phyloP scores from a whole-genome alignment of 2,888 invertebrate genomes.

The Sabatieria punctata region DNA sequence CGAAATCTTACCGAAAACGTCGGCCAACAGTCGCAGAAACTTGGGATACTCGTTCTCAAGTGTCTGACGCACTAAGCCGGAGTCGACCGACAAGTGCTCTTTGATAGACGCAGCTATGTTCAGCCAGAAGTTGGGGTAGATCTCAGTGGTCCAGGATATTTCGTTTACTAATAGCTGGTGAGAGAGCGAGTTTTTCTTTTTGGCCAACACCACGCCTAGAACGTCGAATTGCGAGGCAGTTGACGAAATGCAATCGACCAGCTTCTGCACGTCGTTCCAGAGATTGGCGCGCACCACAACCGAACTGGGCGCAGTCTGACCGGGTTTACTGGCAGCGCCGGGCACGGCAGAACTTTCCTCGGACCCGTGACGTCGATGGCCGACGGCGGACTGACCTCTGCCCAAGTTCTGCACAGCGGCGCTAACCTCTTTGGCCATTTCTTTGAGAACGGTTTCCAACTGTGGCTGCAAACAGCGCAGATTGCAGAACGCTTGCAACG shows the following conservation, averaged over 20 bases:
- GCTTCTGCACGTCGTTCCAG: constrained; percentile 72
- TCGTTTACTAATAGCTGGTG: constrained; percentile 32
- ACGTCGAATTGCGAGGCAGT: constrained; percentile 31
- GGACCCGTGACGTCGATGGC: too few species aligned
- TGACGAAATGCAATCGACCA: constrained; percentile 49
- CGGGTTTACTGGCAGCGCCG: too few species aligned
- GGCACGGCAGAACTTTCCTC: too few species aligned
- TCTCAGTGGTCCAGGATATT: neutral
- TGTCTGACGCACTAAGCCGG: constrained; percentile 50
- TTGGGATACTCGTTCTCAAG: constrained; percentile 73
- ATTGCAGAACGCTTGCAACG: constrained; percentile 48
- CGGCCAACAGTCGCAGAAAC: constrained; percentile 59
- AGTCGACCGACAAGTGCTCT: neutral
- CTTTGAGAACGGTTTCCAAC: constrained; percentile 31
- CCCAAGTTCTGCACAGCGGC: constrained; percentile 36
- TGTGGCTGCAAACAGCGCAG: constrained; percentile 30
- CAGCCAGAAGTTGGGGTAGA: neutral
- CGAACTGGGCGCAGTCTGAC: constrained; percentile 12
- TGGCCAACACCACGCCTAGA: constrained; percentile 40
- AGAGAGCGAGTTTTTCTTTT: constrained; percentile 39
- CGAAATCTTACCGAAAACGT: constrained; percentile 27
- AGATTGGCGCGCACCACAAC: constrained; percentile 45
- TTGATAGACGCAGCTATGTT: neutral
- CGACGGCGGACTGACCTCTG: constrained; percentile 32
- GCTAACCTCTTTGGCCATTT: constrained; percentile 39